Evolutionary conservation across 2,797 vertebrate genomes (phyloP).

Genomic region (Denticeps clupeoides): DNA sequence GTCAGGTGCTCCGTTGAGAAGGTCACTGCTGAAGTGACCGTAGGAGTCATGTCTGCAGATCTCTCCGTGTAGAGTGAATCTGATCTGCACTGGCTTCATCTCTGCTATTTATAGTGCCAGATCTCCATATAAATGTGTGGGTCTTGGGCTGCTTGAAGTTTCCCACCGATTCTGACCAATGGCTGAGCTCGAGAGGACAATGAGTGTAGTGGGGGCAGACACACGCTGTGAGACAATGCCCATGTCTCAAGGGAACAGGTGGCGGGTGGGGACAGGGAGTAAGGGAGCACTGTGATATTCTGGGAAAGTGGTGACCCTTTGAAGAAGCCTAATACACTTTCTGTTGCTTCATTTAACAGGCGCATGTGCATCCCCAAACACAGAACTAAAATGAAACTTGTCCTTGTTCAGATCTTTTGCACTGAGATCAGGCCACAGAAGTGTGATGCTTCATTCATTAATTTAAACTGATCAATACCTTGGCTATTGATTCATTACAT

Average conservation of each 20-base stretch:
- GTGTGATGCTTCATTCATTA: too few relatives aligned
- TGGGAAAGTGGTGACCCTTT: slow-evolving; percentile 35
- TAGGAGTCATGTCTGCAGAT: slow-evolving; percentile 61
- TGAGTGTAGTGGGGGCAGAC: slow-evolving; percentile 13
- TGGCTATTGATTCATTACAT: too few relatives aligned
- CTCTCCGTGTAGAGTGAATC: slow-evolving; percentile 35
- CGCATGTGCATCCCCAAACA: too few relatives aligned
- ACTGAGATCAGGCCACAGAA: too few relatives aligned
- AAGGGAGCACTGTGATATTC: too few relatives aligned
- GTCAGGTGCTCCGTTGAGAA: slow-evolving; percentile 41
- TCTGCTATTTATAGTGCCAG: slow-evolving; percentile 63
- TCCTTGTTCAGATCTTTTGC: too few relatives aligned
- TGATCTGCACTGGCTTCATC: slow-evolving; percentile 35
- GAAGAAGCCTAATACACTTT: too few relatives aligned
- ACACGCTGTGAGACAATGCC: slow-evolving; percentile 25
- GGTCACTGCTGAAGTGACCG: slow-evolving; percentile 38
- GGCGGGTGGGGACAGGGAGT: slow-evolving; percentile 22
- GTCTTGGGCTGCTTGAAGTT: slow-evolving; percentile 53
- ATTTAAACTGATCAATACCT: too few relatives aligned
- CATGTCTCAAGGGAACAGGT: slow-evolving; percentile 28
- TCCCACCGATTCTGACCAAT: slow-evolving; percentile 64
- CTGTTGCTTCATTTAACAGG: too few relatives aligned
- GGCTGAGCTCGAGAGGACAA: slow-evolving; percentile 25
- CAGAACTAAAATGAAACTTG: too few relatives aligned
- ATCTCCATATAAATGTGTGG: slow-evolving; percentile 70